Conservation (phyloP, 2,113 vertebrate species). For the Uria lomvia region DNA sequence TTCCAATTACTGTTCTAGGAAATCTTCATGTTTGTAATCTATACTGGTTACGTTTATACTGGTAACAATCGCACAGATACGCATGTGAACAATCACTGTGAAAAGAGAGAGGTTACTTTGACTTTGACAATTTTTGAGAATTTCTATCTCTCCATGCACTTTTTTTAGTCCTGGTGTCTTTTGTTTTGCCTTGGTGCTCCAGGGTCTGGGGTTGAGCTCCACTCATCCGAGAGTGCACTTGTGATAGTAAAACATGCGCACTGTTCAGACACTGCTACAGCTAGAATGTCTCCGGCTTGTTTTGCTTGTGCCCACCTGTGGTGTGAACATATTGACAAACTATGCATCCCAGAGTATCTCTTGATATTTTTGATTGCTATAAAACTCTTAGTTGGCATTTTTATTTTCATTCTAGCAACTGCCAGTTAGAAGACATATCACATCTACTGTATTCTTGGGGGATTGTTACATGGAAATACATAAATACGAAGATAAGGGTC, state of each 20-base stretch:
- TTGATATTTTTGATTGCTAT: neutral
- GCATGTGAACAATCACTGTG: neutral
- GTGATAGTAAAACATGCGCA: rapidly evolving
- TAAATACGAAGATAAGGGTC: neutral
- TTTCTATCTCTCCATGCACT: neutral
- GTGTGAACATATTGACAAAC: neutral
- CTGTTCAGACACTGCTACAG: neutral
- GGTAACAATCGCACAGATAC: neutral
- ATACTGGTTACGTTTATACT: neutral
- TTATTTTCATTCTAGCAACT: neutral
- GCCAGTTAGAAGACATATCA: neutral
- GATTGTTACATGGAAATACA: neutral
- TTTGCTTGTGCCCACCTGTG: neutral
- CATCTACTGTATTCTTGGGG: neutral
- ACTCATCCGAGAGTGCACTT: neutral
- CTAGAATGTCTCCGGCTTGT: neutral
- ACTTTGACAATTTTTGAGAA: neutral
- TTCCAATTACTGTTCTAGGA: neutral
- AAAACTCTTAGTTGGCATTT: neutral
- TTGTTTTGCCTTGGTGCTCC: neutral
- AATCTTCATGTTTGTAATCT: neutral
- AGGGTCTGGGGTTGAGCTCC: neutral
- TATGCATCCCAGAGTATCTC: neutral
- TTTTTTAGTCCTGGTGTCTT: neutral
- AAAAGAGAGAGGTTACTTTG: neutral